Evolutionary conservation across 2,113 vertebrate genomes (phyloP), one percentile per base, ranked within the genome.

Genomic region (Cebidichthys violaceus): DNA sequence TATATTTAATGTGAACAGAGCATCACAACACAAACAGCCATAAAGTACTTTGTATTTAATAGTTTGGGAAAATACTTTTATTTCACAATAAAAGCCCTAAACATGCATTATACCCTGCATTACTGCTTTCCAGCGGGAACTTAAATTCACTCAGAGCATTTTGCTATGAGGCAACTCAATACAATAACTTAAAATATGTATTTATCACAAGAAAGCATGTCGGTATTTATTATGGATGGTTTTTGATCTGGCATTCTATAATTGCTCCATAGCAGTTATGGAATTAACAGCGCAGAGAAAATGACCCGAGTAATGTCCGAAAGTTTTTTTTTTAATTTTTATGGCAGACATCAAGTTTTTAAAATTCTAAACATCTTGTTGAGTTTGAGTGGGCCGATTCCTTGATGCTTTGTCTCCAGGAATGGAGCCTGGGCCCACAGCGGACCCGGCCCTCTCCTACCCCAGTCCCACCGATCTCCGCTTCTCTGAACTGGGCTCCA

Each of bases 401-500:
- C 6, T 4, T 50, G 65, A 59, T 47, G 47, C 37, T 81, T 24
- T 68, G 4, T 70, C 22, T 84, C 1, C 78, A 95, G 95, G 93
- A 69, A 89, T 89, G 83, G 92, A 94, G 22, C 87, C 90, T 0
- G 69, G 45, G 7, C 94, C 95, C 20, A 95, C 94, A 35, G 70
- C 74, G 29, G 93, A 90, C 75, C 94, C 89, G 0, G 64, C 20
- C 0, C 79, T 95, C 24, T 89, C 92, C 4, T 93, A 95, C 81
- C 95, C 96, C 0, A 95, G 94, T 70, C 96, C 97, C 8, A 94
- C 94, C 1, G 93, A 96, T 82, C 95, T 99, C 41, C 93, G 94
- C 33, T 94, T 97, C 82, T 96, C 95, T 39, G 94, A 95, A 3
- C 93, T 97, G 89, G 97, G 96, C 24, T 94, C 97, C 39, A 96